Conservation (phyloP, 2,888 invertebrate genomes). For the Mystacides longicornis region DNA sequence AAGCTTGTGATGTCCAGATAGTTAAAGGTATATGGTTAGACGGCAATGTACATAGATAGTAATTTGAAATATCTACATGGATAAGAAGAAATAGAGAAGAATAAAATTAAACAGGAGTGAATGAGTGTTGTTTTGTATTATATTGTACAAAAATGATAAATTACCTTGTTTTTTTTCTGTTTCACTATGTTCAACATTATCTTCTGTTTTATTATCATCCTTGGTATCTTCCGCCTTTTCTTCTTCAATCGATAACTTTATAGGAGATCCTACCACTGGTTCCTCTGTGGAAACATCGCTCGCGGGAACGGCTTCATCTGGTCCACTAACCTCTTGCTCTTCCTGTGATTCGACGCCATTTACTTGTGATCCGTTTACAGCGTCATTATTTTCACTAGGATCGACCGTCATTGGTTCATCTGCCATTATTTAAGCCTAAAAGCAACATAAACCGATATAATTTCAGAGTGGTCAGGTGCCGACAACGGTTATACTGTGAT, state of each 20-base stretch:
- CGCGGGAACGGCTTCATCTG: conserved; percentile 6
- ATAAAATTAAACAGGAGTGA: background rate
- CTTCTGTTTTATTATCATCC: conserved; percentile 3
- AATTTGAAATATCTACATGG: background rate
- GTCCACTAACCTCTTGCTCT: conserved; percentile 12
- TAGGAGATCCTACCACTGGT: background rate
- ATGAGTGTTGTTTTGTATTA: background rate
- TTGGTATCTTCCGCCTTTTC: background rate
- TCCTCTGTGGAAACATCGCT: conserved; percentile 3
- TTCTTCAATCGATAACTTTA: conserved; percentile 10
- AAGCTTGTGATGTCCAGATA: too few species aligned
- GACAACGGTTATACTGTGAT: conserved; percentile 17
- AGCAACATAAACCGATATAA: conserved; percentile 10
- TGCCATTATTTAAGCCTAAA: conserved; percentile 19
- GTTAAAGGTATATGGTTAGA: too few species aligned
- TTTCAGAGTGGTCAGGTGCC: conserved; percentile 4
- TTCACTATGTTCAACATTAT: conserved; percentile 6
- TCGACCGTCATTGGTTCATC: conserved; percentile 18
- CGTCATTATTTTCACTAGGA: conserved; percentile 13
- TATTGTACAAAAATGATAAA: background rate
- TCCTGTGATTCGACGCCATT: conserved; percentile 18
- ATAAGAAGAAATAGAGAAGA: background rate
- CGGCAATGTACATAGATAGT: background rate
- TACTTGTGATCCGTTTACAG: conserved; percentile 11
- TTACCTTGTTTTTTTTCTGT: conserved; percentile 10